Evolutionary conservation across 2,113 vertebrate species (phyloP).

Genomic region (Chaetodon auriga): DNA sequence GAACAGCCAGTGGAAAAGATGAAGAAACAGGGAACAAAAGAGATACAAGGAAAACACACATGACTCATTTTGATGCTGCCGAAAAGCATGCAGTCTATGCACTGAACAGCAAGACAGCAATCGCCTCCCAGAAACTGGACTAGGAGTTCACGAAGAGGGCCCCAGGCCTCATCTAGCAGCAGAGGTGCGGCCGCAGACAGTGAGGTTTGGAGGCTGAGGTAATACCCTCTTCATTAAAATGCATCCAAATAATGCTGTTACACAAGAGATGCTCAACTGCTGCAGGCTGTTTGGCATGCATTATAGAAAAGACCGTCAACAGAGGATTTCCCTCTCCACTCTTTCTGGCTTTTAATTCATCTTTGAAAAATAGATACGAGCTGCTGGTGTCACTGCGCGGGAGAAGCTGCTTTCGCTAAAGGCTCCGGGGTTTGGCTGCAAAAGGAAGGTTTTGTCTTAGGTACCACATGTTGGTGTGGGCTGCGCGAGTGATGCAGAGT

Average conservation of each 20-base stretch:
- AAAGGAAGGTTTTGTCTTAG: background rate
- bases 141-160: conserved; percentile 19
- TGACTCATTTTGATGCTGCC: background rate
- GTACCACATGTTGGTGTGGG: background rate
- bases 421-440: background rate
- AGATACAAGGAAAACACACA: background rate
- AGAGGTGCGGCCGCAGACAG: conserved; percentile 23
- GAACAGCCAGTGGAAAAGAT: background rate
- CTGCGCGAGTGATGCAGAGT: background rate
- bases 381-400: background rate
- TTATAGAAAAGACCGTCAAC: conserved; percentile 48
- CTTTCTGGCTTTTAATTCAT: conserved; percentile 22
- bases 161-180: conserved; percentile 23
- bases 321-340: conserved; percentile 32
- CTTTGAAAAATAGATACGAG: conserved; percentile 6
- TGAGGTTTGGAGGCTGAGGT: conserved; percentile 33
- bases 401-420: background rate
- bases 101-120: background rate
- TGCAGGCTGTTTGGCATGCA: conserved; percentile 54
- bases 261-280: conserved; percentile 50
- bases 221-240: conserved; percentile 63
- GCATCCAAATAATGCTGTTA: conserved; percentile 60
- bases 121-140: conserved; percentile 2
- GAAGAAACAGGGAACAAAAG: background rate
- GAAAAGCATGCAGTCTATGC: conserved; percentile 1